Percentiles rank a stretch among this genome's conserved stretches.
phyloP scores from a whole-genome alignment of 2,888 invertebrate species.

The Brachylomia viminalis region DNA sequence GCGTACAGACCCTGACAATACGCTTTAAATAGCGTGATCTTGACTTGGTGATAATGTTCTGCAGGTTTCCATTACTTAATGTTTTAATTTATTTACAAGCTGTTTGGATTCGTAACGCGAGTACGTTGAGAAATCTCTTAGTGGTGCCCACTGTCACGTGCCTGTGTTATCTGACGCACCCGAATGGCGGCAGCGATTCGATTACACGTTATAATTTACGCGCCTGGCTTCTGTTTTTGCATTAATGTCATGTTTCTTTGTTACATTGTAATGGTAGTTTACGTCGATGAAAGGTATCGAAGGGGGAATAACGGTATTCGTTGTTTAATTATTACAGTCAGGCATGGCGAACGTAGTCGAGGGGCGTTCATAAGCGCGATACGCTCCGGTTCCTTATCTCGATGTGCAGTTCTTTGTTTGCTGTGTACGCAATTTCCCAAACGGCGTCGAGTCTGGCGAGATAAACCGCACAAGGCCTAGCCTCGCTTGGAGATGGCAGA shows the following conservation, averaged over 20 bases:
- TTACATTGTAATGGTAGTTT: conserved; percentile 34
- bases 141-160: conserved; percentile 36
- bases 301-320: conserved; percentile 59
- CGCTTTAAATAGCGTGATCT: too few relatives aligned
- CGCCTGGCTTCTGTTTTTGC: conserved; percentile 47
- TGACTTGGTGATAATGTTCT: too few relatives aligned
- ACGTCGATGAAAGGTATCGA: conserved; percentile 46
- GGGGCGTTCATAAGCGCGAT: conserved; percentile 76
- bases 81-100: conserved; percentile 44
- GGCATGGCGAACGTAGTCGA: conserved; percentile 54
- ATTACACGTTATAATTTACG: conserved; percentile 42
- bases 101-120: conserved; percentile 30
- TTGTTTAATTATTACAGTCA: conserved; percentile 66
- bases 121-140: conserved; percentile 45
- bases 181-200: conserved; percentile 34
- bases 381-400: conserved; percentile 82
- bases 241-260: conserved; percentile 46
- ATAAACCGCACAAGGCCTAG: conserved; percentile 81
- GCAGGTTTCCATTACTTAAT: conserved; percentile 46
- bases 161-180: conserved; percentile 52
- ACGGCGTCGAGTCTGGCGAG: conserved; percentile 77
- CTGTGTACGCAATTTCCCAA: conserved; percentile 86
- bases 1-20: too few relatives aligned
- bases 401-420: conserved; percentile 87
- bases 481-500: conserved; percentile 81